Conservation (phyloP, 2,113 vertebrate genomes). For the Larimichthys crocea region DNA sequence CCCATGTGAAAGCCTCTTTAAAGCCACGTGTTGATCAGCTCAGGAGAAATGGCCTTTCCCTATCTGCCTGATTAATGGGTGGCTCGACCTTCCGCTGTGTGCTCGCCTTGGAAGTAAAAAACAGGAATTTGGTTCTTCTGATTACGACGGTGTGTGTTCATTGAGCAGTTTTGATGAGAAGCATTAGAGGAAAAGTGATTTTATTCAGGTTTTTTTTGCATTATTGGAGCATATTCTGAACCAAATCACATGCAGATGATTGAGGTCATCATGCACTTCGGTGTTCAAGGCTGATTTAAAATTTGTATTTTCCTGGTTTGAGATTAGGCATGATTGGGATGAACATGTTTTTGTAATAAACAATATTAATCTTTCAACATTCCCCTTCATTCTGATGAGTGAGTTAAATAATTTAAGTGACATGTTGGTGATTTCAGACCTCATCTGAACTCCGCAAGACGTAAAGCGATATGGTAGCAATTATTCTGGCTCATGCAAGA, state of each 20-base stretch:
- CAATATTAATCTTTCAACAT: constrained; percentile 5
- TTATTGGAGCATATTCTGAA: not conserved
- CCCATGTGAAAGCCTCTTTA: constrained; percentile 55
- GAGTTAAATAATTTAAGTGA: constrained; percentile 8
- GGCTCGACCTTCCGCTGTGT: constrained; percentile 20
- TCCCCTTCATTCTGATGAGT: not conserved
- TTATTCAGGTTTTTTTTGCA: not conserved
- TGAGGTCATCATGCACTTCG: constrained; percentile 17
- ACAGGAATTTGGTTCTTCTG: constrained; percentile 15
- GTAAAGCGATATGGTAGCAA: constrained; percentile 42
- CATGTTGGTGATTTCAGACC: constrained; percentile 36
- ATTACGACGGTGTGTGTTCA: constrained; percentile 13
- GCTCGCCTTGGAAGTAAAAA: constrained; percentile 16
- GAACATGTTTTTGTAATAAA: constrained; percentile 11
- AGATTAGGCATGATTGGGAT: not conserved
- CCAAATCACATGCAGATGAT: not conserved
- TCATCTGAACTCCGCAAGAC: constrained; percentile 31
- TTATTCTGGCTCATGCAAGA: constrained; percentile 38
- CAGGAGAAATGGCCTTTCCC: constrained; percentile 36
- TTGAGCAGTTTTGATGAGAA: not conserved
- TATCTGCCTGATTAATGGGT: constrained; percentile 49
- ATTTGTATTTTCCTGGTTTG: constrained; percentile 6
- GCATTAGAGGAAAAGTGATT: constrained; percentile 5
- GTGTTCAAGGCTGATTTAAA: constrained; percentile 2
- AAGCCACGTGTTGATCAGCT: constrained; percentile 60